phyloP scores from a whole-genome alignment of 2,797 vertebrate genomes.

The Anas acuta region DNA sequence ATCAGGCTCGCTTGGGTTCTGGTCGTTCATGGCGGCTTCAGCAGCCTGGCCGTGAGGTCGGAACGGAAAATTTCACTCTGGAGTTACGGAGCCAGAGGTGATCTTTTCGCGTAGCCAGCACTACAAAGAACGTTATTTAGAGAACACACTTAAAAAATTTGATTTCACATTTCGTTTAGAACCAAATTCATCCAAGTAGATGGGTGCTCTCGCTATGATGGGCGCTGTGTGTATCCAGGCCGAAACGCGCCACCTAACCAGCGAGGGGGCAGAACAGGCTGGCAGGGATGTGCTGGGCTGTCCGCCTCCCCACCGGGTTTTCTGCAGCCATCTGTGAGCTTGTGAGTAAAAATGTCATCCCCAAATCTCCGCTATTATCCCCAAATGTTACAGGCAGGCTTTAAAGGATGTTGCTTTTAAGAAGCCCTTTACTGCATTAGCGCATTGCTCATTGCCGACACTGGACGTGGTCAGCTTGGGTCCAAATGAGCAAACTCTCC shows the following conservation, averaged over 20 bases:
- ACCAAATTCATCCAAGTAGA: not conserved
- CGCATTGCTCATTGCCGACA: rapidly evolving
- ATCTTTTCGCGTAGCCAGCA: not conserved
- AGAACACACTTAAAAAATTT: not conserved
- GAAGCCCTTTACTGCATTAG: not conserved
- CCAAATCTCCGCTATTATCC: not conserved
- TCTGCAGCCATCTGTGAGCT: not conserved
- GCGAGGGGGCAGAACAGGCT: not conserved
- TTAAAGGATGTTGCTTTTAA: not conserved
- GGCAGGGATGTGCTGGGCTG: not conserved
- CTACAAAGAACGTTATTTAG: not conserved
- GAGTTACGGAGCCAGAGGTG: not conserved
- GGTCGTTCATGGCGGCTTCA: not conserved
- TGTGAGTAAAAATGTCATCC: not conserved
- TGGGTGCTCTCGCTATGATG: not conserved
- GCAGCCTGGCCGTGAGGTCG: not conserved
- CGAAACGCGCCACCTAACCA: not conserved
- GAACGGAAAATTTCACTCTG: not conserved
- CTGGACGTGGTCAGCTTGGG: not conserved
- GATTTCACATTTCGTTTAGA: not conserved
- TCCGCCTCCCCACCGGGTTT: not conserved
- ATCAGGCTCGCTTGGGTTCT: not conserved
- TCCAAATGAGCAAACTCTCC: not conserved
- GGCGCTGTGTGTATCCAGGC: not conserved
- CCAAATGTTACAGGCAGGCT: not conserved